Conservation (phyloP, 2,888 invertebrate species). For the Pollenia amentaria region DNA sequence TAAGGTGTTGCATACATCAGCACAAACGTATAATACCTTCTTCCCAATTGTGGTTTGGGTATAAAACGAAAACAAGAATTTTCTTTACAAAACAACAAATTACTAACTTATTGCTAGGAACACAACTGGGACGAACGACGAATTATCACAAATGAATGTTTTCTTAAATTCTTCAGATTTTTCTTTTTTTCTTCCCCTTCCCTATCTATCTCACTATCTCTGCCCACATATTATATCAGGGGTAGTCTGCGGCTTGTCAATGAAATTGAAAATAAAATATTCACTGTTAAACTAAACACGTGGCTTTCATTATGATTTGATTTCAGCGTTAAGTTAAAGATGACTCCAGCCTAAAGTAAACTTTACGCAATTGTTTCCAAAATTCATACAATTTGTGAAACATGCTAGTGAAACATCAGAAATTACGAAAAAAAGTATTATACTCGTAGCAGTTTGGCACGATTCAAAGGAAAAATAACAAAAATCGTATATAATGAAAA, state of each 20-base stretch:
- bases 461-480: constrained; percentile 27
- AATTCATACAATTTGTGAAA: constrained; percentile 31
- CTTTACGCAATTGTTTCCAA: background rate
- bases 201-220: background rate
- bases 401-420: background rate
- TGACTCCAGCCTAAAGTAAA: constrained; percentile 4
- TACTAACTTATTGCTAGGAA: too few relatives aligned
- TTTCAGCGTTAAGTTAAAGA: background rate
- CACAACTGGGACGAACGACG: too few relatives aligned
- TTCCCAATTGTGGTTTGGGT: too few relatives aligned
- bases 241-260: background rate
- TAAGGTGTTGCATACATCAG: too few relatives aligned
- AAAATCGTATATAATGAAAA: background rate
- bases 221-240: background rate
- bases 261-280: constrained; percentile 18
- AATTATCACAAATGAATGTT: constrained; percentile 23
- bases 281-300: background rate
- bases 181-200: background rate
- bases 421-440: constrained; percentile 15
- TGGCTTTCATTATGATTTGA: constrained; percentile 5
- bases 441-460: constrained; percentile 55
- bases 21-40: too few relatives aligned
- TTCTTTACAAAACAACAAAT: constrained; percentile 11
- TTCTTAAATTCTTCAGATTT: constrained; percentile 6
- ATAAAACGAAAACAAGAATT: background rate